Percentiles rank a stretch among this genome's conserved stretches.
Conservation (phyloP, 2,888 invertebrate species). For the Zhengitettix transpicula region DNA sequence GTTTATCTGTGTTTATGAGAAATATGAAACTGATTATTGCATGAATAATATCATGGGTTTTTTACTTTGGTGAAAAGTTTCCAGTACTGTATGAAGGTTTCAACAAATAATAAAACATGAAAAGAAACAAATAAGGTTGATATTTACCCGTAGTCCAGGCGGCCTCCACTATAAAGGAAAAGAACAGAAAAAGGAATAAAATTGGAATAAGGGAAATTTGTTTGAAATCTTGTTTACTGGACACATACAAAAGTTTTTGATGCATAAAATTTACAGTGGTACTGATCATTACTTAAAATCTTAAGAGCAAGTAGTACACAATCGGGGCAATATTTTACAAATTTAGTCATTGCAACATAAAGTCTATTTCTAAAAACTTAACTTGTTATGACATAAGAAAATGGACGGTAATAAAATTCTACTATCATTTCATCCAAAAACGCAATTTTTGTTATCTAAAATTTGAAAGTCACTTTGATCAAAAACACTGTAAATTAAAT, state of each 20-base stretch:
- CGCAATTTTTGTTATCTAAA: neutral
- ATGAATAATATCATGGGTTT: neutral
- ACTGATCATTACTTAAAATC: no score
- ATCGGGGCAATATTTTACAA: no score
- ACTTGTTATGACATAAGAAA: no score
- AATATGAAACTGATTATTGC: neutral
- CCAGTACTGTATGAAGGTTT: conserved; percentile 6
- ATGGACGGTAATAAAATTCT: no score
- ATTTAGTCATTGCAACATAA: no score
- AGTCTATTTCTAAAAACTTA: no score
- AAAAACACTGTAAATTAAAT: no score
- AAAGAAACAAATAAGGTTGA: conserved; percentile 19
- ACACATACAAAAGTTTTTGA: no score
- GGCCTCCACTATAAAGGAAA: conserved; percentile 14
- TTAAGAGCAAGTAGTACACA: no score
- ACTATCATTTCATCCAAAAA: neutral
- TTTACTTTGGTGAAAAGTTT: conserved; percentile 9
- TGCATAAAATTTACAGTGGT: no score
- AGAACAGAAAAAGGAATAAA: conserved; percentile 11
- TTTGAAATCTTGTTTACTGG: neutral
- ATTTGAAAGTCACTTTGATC: no score
- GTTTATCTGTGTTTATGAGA: neutral
- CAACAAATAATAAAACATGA: conserved; percentile 3
- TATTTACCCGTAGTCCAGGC: conserved; percentile 31
- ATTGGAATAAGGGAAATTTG: conserved; percentile 6